Conservation (phyloP, 2,797 vertebrate genomes). For the Cyprinella venusta region DNA sequence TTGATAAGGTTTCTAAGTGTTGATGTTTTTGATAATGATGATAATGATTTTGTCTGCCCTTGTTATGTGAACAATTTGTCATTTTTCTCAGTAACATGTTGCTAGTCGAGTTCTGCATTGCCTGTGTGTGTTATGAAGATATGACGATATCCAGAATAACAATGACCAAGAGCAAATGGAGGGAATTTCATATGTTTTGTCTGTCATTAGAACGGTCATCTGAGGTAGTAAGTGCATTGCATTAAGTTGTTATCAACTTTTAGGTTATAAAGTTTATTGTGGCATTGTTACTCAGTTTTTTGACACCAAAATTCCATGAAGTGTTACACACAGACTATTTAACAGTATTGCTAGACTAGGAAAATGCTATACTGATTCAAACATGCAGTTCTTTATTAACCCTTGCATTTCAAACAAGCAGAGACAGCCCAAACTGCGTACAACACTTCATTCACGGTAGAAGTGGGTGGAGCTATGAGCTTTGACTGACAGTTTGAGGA, state of each 20-base stretch:
- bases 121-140: neutral
- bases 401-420: no score
- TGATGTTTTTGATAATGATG: conserved; percentile 20
- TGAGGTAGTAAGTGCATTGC: neutral
- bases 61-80: conserved; percentile 40
- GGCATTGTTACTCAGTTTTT: neutral
- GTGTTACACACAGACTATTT: neutral
- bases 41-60: conserved; percentile 8
- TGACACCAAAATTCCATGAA: neutral
- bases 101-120: conserved; percentile 8
- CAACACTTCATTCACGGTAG: no score
- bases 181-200: neutral
- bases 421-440: no score
- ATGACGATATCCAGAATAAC: conserved; percentile 27
- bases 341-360: no score
- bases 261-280: neutral
- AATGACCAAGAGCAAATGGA: neutral
- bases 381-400: no score
- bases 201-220: neutral
- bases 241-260: neutral
- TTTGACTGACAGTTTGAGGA: no score
- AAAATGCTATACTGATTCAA: no score
- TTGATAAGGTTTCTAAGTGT: conserved; percentile 17
- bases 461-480: no score
- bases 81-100: conserved; percentile 24